phyloP scores from a whole-genome alignment of 2,888 invertebrate genomes.

The Eupithecia inturbata region DNA sequence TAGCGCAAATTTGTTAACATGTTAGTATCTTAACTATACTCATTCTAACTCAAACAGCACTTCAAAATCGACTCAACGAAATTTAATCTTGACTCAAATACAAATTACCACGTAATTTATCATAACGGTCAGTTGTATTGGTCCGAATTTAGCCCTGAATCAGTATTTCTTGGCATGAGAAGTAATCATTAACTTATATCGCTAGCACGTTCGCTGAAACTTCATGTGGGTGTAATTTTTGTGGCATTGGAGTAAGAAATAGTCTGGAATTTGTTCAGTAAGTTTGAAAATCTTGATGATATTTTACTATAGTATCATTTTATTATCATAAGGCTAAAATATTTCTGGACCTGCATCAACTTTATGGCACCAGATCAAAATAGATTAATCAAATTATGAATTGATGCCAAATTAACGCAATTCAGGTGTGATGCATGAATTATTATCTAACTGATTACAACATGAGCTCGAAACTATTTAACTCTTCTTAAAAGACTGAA shows the following conservation, averaged over 20 bases:
- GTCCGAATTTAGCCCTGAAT: slow-evolving; percentile 37
- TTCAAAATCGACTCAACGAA: slow-evolving; percentile 8
- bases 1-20: background rate
- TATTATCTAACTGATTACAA: slow-evolving; percentile 13
- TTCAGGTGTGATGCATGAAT: slow-evolving; percentile 2
- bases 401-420: slow-evolving; percentile 22
- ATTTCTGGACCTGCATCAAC: slow-evolving; percentile 19
- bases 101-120: slow-evolving; percentile 25
- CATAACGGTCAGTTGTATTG: slow-evolving; percentile 34
- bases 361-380: slow-evolving; percentile 35
- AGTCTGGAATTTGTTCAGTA: slow-evolving; percentile 42
- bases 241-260: slow-evolving; percentile 73
- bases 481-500: slow-evolving; percentile 4
- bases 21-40: background rate
- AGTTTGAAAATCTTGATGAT: background rate
- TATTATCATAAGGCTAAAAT: background rate
- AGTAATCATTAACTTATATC: slow-evolving; percentile 44
- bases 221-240: slow-evolving; percentile 65
- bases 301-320: background rate
- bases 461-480: slow-evolving; percentile 3
- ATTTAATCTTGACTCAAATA: slow-evolving; percentile 17
- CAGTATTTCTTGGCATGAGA: slow-evolving; percentile 47
- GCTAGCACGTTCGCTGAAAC: slow-evolving; percentile 51
- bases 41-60: background rate
- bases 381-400: slow-evolving; percentile 22